Evolutionary conservation across 2,797 vertebrate genomes (phyloP).

Genomic region (Platyrinchus mystaceus): DNA sequence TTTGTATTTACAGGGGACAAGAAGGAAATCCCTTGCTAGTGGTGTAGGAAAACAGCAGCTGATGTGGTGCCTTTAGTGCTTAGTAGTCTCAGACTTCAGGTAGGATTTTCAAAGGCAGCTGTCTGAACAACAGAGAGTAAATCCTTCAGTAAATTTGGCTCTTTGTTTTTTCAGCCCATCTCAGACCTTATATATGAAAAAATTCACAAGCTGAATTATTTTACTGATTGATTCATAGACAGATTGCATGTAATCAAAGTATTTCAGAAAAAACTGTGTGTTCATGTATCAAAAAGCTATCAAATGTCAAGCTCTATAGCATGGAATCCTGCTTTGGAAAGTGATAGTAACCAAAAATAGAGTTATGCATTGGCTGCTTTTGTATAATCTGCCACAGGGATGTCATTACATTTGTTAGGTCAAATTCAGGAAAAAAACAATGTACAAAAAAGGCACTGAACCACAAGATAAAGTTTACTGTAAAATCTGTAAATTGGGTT

Average conservation of each 20-base stretch:
- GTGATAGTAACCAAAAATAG: neutral
- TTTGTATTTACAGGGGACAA: neutral
- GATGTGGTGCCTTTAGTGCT: neutral
- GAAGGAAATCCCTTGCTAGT: neutral
- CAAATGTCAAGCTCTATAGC: neutral
- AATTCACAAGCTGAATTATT: neutral
- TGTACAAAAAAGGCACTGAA: neutral
- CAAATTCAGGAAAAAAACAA: neutral
- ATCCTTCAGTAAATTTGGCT: neutral
- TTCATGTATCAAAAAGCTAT: neutral
- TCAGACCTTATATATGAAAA: neutral
- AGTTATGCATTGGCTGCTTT: neutral
- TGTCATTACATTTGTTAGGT: neutral
- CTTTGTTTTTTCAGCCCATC: neutral
- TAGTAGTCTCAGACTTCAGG: neutral
- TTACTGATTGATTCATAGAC: conserved; percentile 5
- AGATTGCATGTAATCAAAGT: neutral
- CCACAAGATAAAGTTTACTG: neutral
- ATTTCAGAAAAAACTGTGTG: neutral
- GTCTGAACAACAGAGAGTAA: neutral
- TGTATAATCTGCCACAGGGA: neutral
- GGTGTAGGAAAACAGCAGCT: neutral
- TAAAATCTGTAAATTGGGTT: neutral
- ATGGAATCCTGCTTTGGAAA: neutral
- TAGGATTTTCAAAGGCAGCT: neutral